Evolutionary conservation across 2,113 vertebrate genomes (phyloP).

Genomic region (Notothenia coriiceps): DNA sequence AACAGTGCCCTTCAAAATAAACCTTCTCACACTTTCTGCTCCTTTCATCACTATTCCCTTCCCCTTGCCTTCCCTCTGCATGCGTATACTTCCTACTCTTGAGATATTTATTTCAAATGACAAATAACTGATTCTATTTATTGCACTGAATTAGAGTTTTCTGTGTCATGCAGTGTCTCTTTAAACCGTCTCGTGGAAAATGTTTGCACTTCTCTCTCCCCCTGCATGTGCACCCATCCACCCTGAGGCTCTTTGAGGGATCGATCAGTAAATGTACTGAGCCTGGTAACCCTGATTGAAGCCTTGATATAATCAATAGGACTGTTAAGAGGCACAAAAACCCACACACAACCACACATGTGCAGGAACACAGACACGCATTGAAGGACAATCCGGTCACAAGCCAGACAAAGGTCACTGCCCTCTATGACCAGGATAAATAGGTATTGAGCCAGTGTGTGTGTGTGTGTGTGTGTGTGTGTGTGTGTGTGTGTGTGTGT

Average conservation of each 20-base stretch:
- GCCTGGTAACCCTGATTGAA: slow-evolving; percentile 62
- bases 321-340: slow-evolving; percentile 41
- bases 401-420: slow-evolving; percentile 43
- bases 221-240: slow-evolving; percentile 23
- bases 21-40: slow-evolving; percentile 11
- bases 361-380: background rate
- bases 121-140: slow-evolving; percentile 40
- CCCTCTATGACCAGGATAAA: slow-evolving; percentile 26
- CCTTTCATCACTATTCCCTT: slow-evolving; percentile 25
- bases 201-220: slow-evolving; percentile 12
- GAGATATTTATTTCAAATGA: slow-evolving; percentile 57
- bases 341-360: slow-evolving; percentile 11
- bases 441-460: background rate
- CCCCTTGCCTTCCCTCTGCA: background rate
- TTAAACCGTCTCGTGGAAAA: slow-evolving; percentile 16
- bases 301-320: slow-evolving; percentile 65
- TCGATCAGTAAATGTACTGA: slow-evolving; percentile 67
- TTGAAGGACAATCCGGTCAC: slow-evolving; percentile 39
- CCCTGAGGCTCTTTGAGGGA: slow-evolving; percentile 50
- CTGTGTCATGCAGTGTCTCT: background rate
- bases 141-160: slow-evolving; percentile 3
- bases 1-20: slow-evolving; percentile 67
- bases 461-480: slow-evolving; percentile 9
- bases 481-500: slow-evolving; percentile 4
- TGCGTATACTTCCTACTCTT: slow-evolving; percentile 7